phyloP scores from a whole-genome alignment of 2,888 invertebrate genomes.

The Cataglyphis livida region DNA sequence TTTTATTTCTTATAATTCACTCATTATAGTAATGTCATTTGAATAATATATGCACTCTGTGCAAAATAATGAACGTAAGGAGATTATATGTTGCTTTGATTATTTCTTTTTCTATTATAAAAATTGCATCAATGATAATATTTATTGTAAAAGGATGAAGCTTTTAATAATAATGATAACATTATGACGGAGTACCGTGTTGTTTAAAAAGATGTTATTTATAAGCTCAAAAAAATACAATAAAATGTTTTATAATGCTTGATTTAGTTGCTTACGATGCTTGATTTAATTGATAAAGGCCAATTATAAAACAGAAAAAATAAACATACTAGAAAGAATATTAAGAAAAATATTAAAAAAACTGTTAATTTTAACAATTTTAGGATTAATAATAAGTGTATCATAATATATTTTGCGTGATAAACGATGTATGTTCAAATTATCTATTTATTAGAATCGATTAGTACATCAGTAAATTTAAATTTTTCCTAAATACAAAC shows the following conservation, averaged over 20 bases:
- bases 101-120: background rate
- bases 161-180: background rate
- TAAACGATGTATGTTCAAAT: background rate
- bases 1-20: background rate
- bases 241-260: background rate
- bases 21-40: background rate
- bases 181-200: background rate
- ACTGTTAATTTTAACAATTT: background rate
- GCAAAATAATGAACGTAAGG: background rate
- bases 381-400: background rate
- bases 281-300: background rate
- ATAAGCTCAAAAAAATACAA: background rate
- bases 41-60: no score
- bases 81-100: background rate
- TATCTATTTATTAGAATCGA: background rate
- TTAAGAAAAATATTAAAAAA: background rate
- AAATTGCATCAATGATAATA: constrained; percentile 8
- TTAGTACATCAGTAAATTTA: background rate
- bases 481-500: background rate
- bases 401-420: background rate
- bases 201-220: background rate
- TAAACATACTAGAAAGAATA: background rate
- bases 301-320: background rate
- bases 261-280: background rate
- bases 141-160: background rate